Percentiles rank a stretch among this genome's conserved stretches.
phyloP scores from a whole-genome alignment of 2,888 invertebrate species.

The Beris morrisii region DNA sequence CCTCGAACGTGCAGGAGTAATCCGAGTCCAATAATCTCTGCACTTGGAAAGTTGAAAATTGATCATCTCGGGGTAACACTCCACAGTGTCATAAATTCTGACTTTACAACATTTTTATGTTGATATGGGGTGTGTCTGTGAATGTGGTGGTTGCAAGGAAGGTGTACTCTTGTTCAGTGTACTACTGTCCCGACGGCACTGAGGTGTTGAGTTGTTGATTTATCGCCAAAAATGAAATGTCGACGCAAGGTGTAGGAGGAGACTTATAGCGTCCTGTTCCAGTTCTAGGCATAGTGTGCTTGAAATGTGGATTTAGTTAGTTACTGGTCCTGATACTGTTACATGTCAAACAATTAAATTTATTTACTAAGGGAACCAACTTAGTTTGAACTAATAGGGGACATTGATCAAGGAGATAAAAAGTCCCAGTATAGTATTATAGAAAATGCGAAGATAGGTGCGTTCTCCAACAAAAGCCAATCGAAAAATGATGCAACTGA shows the following conservation, averaged over 20 bases:
- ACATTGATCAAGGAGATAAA: too few relatives aligned
- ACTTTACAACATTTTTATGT: constrained; percentile 36
- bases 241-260: constrained; percentile 17
- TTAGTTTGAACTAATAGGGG: too few relatives aligned
- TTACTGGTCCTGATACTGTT: too few relatives aligned
- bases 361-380: too few relatives aligned
- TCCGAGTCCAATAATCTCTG: constrained; percentile 37
- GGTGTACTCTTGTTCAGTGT: constrained; percentile 3
- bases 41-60: constrained; percentile 37
- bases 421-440: too few relatives aligned
- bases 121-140: not conserved
- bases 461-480: too few relatives aligned
- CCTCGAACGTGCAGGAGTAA: constrained; percentile 29
- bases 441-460: too few relatives aligned
- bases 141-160: constrained; percentile 1
- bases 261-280: too few relatives aligned
- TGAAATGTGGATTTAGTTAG: too few relatives aligned
- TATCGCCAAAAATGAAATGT: constrained; percentile 19
- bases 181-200: constrained; percentile 23
- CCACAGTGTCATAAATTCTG: constrained; percentile 34
- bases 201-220: constrained; percentile 39
- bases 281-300: too few relatives aligned
- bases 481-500: too few relatives aligned
- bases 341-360: too few relatives aligned
- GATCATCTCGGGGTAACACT: constrained; percentile 35